Evolutionary conservation across 2,113 vertebrate genomes (phyloP), one percentile per base, ranked within the genome.

Genomic region (Catharus bicknelli): DNA sequence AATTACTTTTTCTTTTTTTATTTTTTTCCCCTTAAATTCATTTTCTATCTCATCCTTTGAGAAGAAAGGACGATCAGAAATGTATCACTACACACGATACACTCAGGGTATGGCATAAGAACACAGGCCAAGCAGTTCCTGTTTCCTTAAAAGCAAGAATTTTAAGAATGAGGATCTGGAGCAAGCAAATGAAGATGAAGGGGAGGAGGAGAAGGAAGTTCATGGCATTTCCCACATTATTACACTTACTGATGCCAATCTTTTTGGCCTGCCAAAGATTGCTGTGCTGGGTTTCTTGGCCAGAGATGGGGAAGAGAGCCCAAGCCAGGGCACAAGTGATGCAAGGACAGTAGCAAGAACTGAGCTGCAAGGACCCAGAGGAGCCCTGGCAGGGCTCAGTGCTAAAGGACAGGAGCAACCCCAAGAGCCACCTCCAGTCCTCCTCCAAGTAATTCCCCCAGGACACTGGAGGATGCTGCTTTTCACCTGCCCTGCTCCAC

Each of bases 241-340:
- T 61, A 40, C 61, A 40, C 7, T 29, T n/a, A 38, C 13, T 45
- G 36, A 51, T 14, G 29, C 29, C n/a, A 78, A 20, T 21, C 10
- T 19, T 23, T 78, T 40, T n/a, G 40, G 27, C 20, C 45, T n/a
- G 42, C 61, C n/a, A 54, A 47, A 87, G 54, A 40, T 47, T 75
- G 23, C 53, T 57, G 21, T 0, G 2, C 45, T 53, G 16, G 23
- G 32, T 13, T 73, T 45, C 10, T 59, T 15, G n/a, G 54, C 23
- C 69, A 67, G 54, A 1, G 2, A 30, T 16, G 11, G 25, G n/a
- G 58, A 36, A 27, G 26, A 66, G 5, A 38, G 45, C n/a, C 18
- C 0, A 1, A 88, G 51, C 25, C 57, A 63, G 75, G 50, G 43
- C 58, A 57, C 0, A 0, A 57, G 36, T 11, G 16, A 42, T 45